These are phyloP conservation scores for Carpatolechia fugitivella DNA, from an alignment of 2,888 invertebrate genomes.

Conservation along the genomic window DNA sequence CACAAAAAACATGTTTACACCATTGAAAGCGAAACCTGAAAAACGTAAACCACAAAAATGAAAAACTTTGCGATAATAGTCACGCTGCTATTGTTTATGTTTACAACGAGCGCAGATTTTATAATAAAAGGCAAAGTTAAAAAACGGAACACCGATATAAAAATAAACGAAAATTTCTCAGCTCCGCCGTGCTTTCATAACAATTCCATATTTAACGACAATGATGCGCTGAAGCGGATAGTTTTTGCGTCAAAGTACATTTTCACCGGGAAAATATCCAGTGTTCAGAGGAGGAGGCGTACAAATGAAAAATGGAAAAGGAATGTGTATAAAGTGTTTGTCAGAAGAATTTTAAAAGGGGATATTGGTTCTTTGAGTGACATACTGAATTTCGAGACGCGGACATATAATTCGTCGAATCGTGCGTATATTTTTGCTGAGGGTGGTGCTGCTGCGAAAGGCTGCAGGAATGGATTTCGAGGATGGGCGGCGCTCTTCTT, in stretches of 20 bases:
- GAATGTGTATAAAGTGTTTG: constrained; percentile 68
- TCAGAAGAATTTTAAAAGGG: constrained; percentile 69
- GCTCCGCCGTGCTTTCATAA: constrained; percentile 58
- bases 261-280: constrained; percentile 74
- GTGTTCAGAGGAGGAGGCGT: constrained; percentile 51
- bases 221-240: constrained; percentile 58
- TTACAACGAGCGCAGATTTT: constrained; percentile 50
- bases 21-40: constrained; percentile 15
- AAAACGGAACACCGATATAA: constrained; percentile 69
- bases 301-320: constrained; percentile 45
- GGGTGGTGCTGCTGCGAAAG: constrained; percentile 44
- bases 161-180: constrained; percentile 55
- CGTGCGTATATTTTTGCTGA: constrained; percentile 65
- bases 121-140: constrained; percentile 65
- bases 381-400: constrained; percentile 66
- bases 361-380: constrained; percentile 66
- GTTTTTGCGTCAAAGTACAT: constrained; percentile 66
- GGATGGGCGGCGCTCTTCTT: constrained; percentile 65
- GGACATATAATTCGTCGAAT: constrained; percentile 62
- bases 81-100: constrained; percentile 39
- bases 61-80: constrained; percentile 40
- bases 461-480: constrained; percentile 39
- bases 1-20: constrained; percentile 14
- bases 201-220: constrained; percentile 64
- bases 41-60: constrained; percentile 42